These are phyloP conservation scores for Anguilla anguilla DNA, from an alignment of 2,797 vertebrate species.

Conservation along the genomic window DNA sequence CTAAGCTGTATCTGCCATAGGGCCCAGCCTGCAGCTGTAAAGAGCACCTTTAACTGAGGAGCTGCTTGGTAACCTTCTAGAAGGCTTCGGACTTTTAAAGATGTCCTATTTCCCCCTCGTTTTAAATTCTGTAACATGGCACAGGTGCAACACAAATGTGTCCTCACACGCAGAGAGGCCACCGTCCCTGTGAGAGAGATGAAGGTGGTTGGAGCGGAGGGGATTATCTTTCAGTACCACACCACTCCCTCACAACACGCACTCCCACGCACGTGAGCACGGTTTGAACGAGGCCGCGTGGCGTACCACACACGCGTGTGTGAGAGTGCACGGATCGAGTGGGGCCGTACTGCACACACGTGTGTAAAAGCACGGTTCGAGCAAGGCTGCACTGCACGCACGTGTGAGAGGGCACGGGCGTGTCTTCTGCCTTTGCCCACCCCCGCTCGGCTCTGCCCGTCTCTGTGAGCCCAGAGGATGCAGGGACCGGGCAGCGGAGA, in stretches of 20 bases:
- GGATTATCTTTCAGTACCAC: not conserved
- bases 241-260: not conserved
- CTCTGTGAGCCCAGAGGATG: too few species aligned
- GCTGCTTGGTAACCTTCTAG: not conserved
- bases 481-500: not conserved
- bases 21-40: not conserved
- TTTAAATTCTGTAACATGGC: not conserved
- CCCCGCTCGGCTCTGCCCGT: too few species aligned
- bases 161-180: not conserved
- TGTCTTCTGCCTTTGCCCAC: too few species aligned
- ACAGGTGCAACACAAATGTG: not conserved
- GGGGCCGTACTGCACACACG: too few species aligned
- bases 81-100: not conserved
- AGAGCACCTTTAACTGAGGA: not conserved
- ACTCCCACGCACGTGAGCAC: not conserved
- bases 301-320: too few species aligned
- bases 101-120: too few species aligned
- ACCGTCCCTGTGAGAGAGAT: not conserved
- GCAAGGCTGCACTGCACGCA: too few species aligned
- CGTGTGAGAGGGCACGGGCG: not conserved
- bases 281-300: too few species aligned
- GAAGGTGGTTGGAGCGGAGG: not conserved
- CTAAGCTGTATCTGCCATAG: not conserved
- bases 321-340: too few species aligned
- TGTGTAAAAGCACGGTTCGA: too few species aligned